Evolutionary conservation across 2,888 invertebrate species (phyloP), one percentile per base, ranked within the genome.

Genomic region (Trypoxylon attenuatum): DNA sequence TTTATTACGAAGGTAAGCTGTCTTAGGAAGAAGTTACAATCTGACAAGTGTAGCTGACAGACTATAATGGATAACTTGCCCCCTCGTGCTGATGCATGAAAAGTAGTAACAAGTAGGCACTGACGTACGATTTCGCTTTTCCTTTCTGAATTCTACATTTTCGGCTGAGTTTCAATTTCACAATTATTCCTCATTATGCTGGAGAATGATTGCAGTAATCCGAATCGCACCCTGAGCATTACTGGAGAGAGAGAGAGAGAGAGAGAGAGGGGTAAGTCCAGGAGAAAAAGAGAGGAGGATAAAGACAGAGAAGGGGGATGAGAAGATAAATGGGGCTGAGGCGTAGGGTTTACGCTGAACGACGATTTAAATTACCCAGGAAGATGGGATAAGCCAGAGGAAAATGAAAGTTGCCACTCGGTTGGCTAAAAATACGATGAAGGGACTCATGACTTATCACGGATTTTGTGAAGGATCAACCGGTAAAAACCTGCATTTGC

Each of bases 181-280:
- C 57, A 60, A 70, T 66, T 66, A 70, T 71, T 70, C 29, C 67
- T 71, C 60, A 58, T 73, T 71, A 74, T 55, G 42, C 47, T 23
- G 5, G 41, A 51, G 55, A 73, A 74, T 52, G 62, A 63, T 73
- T 55, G 52, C 46, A 57, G 67, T 74, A 71, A 73, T 67, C 52
- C 39, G 74, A 74, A 55, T 57, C 39, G 21, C 33, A 13, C 10
- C 29, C 10, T 2, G 2, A n/a, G 29, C 29, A n/a, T 2, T n/a
- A n/a, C n/a, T 8, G 13, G 13, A 2, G 33, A 13, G n/a, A n/a
- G 13, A 13, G n/a, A 45, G 54, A 49, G 43, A 38, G 58, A 61
- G 38, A 25, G 23, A 19, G n/a, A n/a, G 42, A 5, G 39, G 22
- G 33, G n/a, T 38, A 45, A 38, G 53, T 33, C 23, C 54, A 45